Percentiles rank a stretch among this genome's conserved stretches.
These are phyloP conservation scores for Caenorhabditis virilis DNA, from an alignment of 2,888 invertebrate genomes.

Conservation along the genomic window DNA sequence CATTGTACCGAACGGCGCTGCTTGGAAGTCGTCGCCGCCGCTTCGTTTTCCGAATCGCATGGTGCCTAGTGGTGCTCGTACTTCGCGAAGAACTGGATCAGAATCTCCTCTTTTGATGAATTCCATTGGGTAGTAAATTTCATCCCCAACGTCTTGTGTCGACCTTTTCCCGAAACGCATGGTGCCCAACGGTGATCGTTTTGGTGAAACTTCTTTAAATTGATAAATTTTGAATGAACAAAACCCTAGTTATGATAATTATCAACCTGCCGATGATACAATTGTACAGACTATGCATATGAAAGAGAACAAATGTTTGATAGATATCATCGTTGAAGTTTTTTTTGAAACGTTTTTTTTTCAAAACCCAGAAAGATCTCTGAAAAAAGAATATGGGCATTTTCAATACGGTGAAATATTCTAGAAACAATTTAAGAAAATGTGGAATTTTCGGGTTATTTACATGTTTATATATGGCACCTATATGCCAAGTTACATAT, in stretches of 20 bases:
- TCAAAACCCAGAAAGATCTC: too few relatives aligned
- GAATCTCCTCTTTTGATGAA: conserved; percentile 18
- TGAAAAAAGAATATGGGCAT: too few relatives aligned
- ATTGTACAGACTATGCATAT: too few relatives aligned
- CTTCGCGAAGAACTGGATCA: conserved; percentile 21
- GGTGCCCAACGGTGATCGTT: conserved; percentile 54
- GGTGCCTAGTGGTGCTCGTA: conserved; percentile 46
- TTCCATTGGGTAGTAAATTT: conserved; percentile 14
- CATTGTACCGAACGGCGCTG: conserved; percentile 35
- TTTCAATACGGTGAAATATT: too few relatives aligned
- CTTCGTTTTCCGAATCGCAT: conserved; percentile 56
- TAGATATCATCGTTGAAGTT: too few relatives aligned
- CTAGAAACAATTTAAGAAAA: too few relatives aligned
- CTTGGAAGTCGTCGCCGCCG: conserved; percentile 3
- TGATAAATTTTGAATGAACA: too few relatives aligned
- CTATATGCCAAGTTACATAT: too few relatives aligned
- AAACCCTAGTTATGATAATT: not conserved
- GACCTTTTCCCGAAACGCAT: conserved; percentile 54
- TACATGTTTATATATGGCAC: too few relatives aligned
- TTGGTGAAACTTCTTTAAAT: conserved; percentile 29
- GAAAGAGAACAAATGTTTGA: too few relatives aligned
- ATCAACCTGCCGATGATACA: not conserved
- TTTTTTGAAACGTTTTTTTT: too few relatives aligned
- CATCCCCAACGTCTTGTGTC: conserved; percentile 30
- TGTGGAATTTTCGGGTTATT: too few relatives aligned